These are phyloP conservation scores for Ctenoplectra terminalis DNA, from an alignment of 1,140 invertebrate genomes.

Conservation along the genomic window DNA sequence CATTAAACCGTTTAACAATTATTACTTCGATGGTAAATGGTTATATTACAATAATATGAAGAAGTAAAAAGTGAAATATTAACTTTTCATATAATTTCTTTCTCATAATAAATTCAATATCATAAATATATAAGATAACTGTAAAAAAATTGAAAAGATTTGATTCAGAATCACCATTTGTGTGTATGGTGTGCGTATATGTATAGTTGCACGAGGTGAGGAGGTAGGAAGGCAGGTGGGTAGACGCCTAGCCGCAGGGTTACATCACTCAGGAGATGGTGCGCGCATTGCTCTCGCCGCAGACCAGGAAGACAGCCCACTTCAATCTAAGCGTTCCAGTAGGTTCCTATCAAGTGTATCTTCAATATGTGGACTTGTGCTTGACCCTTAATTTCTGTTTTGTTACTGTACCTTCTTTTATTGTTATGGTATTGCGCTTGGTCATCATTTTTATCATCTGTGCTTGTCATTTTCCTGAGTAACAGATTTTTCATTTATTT, in stretches of 20 bases:
- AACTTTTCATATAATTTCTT: background rate
- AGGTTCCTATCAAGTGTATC: constrained; percentile 83
- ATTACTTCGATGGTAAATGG: background rate
- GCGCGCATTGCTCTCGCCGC: constrained; percentile 82
- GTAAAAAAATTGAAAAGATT: constrained; percentile 30
- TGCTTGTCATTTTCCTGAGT: background rate
- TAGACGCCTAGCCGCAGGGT: constrained; percentile 85
- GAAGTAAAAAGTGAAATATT: background rate
- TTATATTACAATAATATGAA: background rate
- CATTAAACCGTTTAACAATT: background rate
- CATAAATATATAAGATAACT: constrained; percentile 17
- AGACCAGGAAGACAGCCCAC: constrained; percentile 90
- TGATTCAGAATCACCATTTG: constrained; percentile 44
- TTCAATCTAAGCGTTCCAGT: constrained; percentile 91
- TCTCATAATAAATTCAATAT: background rate
- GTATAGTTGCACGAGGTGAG: constrained; percentile 85
- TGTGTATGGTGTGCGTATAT: constrained; percentile 78
- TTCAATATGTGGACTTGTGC: constrained; percentile 49
- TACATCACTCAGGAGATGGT: constrained; percentile 84
- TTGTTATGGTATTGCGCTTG: constrained; percentile 35
- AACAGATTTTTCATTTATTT: background rate
- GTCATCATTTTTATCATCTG: background rate
- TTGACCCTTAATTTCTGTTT: constrained; percentile 44
- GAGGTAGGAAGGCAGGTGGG: constrained; percentile 85
- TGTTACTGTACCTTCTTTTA: constrained; percentile 28